Evolutionary conservation across 1,140 invertebrate species (phyloP).

Genomic region (Drosophila burlai): DNA sequence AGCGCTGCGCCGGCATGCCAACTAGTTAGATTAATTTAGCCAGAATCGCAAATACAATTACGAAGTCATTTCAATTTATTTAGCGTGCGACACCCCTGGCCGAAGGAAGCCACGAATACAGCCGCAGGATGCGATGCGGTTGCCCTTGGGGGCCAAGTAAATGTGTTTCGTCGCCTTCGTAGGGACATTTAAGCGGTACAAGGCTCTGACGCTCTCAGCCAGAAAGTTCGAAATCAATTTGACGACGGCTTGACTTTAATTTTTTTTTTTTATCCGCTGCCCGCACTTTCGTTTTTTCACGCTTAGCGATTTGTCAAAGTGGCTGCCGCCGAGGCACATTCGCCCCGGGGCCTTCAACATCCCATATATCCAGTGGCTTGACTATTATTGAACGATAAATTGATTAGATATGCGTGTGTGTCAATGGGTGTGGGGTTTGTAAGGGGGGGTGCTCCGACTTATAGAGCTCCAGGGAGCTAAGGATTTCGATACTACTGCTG

Average conservation of each 20-base stretch:
- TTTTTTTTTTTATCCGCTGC: constrained; percentile 29
- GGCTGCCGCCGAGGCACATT: constrained; percentile 43
- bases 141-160: constrained; percentile 33
- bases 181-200: constrained; percentile 8
- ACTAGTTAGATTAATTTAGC: constrained; percentile 82
- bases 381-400: constrained; percentile 84
- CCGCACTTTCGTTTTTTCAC: constrained; percentile 15
- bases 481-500: constrained; percentile 37
- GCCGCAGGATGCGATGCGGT: constrained; percentile 31
- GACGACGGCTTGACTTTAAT: constrained; percentile 44
- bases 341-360: constrained; percentile 13
- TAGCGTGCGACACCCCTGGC: constrained; percentile 60
- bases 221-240: constrained; percentile 54
- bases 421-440: constrained; percentile 18
- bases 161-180: constrained; percentile 21
- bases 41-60: constrained; percentile 80
- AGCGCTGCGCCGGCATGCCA: constrained; percentile 68
- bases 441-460: constrained; percentile 30
- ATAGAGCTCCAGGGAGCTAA: constrained; percentile 13
- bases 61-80: constrained; percentile 82
- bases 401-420: constrained; percentile 78
- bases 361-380: constrained; percentile 60
- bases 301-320: constrained; percentile 76
- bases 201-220: constrained; percentile 4
- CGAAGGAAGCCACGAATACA: constrained; percentile 22